These are phyloP conservation scores for Champsocephalus esox DNA, from an alignment of 2,797 vertebrate genomes.

Conservation along the genomic window DNA sequence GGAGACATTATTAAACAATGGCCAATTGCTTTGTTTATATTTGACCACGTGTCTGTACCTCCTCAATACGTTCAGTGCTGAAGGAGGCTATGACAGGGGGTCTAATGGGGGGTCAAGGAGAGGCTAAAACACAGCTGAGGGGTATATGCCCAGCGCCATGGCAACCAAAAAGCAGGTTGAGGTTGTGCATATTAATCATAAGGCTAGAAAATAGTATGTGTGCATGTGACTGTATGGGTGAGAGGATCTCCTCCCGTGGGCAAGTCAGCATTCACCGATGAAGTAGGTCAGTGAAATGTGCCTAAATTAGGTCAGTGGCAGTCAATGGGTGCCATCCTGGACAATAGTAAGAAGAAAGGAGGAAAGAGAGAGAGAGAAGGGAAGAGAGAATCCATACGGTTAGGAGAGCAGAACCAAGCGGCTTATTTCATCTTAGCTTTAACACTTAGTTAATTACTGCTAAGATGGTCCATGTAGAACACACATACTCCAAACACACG, in stretches of 20 bases:
- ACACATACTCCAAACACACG: conserved; percentile 21
- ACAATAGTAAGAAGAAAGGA: conserved; percentile 57
- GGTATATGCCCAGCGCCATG: conserved; percentile 34
- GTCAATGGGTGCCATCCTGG: conserved; percentile 77
- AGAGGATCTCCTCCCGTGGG: conserved; percentile 74
- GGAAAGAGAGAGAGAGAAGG: conserved; percentile 36
- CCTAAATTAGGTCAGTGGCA: conserved; percentile 83
- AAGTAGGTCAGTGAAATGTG: conserved; percentile 84
- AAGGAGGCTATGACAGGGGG: conserved; percentile 19
- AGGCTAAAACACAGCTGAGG: conserved; percentile 15
- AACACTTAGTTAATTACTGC: conserved; percentile 69
- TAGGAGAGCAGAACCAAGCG: conserved; percentile 67
- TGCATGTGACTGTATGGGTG: conserved; percentile 19
- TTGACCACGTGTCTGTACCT: conserved; percentile 49
- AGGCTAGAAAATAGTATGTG: conserved; percentile 48
- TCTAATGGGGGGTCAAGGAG: conserved; percentile 6
- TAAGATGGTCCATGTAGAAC: conserved; percentile 32
- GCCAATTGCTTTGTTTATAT: conserved; percentile 63
- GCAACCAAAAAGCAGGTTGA: conserved; percentile 48
- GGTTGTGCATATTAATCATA: conserved; percentile 57
- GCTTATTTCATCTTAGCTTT: conserved; percentile 64
- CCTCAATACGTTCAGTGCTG: conserved; percentile 54
- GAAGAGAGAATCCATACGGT: conserved; percentile 50
- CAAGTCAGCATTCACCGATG: conserved; percentile 80
- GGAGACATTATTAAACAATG: conserved; percentile 64